Evolutionary conservation across 2,888 invertebrate species (phyloP), one percentile per base, ranked within the genome.

Genomic region (Oxycera nigricornis): DNA sequence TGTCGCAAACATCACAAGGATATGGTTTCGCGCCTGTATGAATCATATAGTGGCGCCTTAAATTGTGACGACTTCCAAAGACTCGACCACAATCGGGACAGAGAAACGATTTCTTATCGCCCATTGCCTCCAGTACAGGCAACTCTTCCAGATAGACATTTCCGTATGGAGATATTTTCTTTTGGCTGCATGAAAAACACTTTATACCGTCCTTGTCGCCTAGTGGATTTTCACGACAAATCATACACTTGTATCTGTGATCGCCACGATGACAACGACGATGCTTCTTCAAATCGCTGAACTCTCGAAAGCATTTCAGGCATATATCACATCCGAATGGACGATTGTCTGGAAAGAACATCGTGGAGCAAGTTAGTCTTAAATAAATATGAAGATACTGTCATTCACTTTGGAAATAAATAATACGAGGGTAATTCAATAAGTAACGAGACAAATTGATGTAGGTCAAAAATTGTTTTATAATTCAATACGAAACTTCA

Each of bases 11-110:
- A 68, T 78, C 79, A 76, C 85, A 85, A 73, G 81, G 82, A 74
- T 74, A 85, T 0, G 85, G 85, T 68, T 85, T 85, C 72, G 85
- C 85, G 2, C 83, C 85, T 0, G 85, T 85, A 74, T 85, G 85
- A 22, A 85, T 85, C 85, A 85, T 85, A 67, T 83, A 82, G 75
- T 85, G 85, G 0, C 85, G 82, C 70, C 84, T 84, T 0, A 85
- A 81, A 77, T 85, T 85, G 75, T 85, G 85, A 0, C 84, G 81
- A 2, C 84, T 84, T 9, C 85, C 85, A 74, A 85, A 85, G 2
- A 82, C 81, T 1, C 85, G 81, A 76, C 83, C 81, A 35, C 85
- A 85, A n/a, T 84, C 76, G 1, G 84, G 82, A 52, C 85, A 85
- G 9, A 83, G 80, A 76, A 83, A 85, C 39, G 82, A 81, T 65